phyloP scores from a whole-genome alignment of 2,113 vertebrate species.

The Cheilinus undulatus region DNA sequence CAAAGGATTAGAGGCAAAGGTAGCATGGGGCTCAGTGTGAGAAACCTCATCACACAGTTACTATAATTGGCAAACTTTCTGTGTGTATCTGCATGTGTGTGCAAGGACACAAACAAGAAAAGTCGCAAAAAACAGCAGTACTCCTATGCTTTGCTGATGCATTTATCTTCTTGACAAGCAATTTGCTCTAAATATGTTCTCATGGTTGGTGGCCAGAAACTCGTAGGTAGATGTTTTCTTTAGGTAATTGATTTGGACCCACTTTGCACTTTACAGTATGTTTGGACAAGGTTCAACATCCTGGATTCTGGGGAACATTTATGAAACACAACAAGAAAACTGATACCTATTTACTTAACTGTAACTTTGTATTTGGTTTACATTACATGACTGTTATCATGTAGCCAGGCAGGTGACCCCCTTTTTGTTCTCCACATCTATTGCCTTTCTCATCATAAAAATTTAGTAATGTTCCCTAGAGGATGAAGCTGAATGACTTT shows the following conservation, averaged over 20 bases:
- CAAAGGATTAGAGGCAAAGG: conserved; percentile 80
- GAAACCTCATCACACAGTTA: conserved; percentile 74
- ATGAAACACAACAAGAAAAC: too few relatives aligned
- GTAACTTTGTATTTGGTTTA: too few relatives aligned
- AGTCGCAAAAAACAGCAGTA: conserved; percentile 51
- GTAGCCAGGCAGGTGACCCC: too few relatives aligned
- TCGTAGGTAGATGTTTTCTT: conserved; percentile 48
- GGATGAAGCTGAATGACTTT: too few relatives aligned
- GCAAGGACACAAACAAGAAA: conserved; percentile 27
- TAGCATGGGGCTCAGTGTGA: conserved; percentile 67
- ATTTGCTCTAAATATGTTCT: conserved; percentile 76
- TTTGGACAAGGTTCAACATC: too few relatives aligned
- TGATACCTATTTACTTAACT: too few relatives aligned
- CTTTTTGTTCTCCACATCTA: too few relatives aligned
- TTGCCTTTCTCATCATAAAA: too few relatives aligned
- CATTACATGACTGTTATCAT: too few relatives aligned
- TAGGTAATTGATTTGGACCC: conserved; percentile 59
- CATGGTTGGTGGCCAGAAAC: conserved; percentile 58
- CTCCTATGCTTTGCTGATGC: conserved; percentile 40
- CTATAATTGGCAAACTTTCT: conserved; percentile 73
- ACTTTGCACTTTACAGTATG: too few relatives aligned
- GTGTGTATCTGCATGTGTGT: not conserved
- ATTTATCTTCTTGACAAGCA: conserved; percentile 80
- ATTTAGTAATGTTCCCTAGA: too few relatives aligned
- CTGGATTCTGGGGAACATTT: too few relatives aligned